phyloP scores from a whole-genome alignment of 1,140 invertebrate species.

The Caenorhabditis remanei region DNA sequence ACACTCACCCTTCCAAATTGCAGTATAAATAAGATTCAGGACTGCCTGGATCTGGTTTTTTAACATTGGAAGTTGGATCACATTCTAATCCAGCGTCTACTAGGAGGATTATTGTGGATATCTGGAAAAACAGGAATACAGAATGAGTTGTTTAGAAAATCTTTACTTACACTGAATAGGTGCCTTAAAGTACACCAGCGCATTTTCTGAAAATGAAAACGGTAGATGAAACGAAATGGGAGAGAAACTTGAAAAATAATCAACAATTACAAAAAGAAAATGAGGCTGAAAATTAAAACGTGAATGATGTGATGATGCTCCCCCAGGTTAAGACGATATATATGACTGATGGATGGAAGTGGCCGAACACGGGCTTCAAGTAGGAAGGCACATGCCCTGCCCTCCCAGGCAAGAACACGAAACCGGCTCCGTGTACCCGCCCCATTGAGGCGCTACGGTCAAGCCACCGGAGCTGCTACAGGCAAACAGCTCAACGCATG shows the following conservation, averaged over 20 bases:
- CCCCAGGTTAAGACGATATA: not conserved
- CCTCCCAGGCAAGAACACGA: constrained; percentile 47
- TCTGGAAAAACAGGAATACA: not conserved
- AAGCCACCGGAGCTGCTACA: constrained; percentile 53
- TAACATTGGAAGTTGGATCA: constrained; percentile 63
- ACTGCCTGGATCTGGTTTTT: constrained; percentile 66
- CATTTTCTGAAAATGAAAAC: constrained; percentile 19
- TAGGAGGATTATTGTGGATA: constrained; percentile 19
- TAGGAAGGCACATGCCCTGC: constrained; percentile 54
- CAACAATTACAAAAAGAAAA: not conserved
- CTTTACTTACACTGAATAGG: constrained; percentile 17
- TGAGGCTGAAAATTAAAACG: not conserved
- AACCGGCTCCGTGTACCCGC: constrained; percentile 53
- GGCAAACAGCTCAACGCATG: constrained; percentile 42
- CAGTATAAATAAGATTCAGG: constrained; percentile 68
- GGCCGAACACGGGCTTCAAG: constrained; percentile 51
- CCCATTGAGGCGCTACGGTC: constrained; percentile 28
- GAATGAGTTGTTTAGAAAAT: no score
- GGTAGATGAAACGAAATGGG: not conserved
- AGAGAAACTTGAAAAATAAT: not conserved
- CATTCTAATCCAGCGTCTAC: constrained; percentile 64
- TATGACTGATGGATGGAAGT: constrained; percentile 38
- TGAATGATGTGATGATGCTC: not conserved
- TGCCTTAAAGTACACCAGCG: constrained; percentile 41
- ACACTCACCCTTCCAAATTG: constrained; percentile 67